Evolutionary conservation across 2,888 invertebrate species (phyloP).

Genomic region (Scaptomyza caliginosa): DNA sequence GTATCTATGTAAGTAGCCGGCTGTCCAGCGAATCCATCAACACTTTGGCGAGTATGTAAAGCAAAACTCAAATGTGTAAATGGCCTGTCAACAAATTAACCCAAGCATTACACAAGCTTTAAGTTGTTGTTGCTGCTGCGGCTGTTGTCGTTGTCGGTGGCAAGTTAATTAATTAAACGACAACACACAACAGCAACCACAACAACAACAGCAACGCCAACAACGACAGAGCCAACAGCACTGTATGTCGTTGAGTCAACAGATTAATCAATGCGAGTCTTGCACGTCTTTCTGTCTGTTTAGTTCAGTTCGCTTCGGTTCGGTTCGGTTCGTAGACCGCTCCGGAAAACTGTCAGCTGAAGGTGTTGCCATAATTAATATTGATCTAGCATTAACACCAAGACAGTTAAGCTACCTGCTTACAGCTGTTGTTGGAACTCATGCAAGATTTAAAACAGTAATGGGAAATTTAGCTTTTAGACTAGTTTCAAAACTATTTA

Average conservation of each 20-base stretch:
- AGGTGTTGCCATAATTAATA: conserved; percentile 76
- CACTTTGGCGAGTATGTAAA: conserved; percentile 42
- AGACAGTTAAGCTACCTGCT: conserved; percentile 22
- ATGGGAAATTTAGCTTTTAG: conserved; percentile 7
- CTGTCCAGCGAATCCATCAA: conserved; percentile 47
- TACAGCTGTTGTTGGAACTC: conserved; percentile 6
- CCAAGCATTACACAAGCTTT: conserved; percentile 53
- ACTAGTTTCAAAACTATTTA: too few species aligned
- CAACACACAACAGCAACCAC: conserved; percentile 28
- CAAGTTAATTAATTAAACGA: conserved; percentile 65
- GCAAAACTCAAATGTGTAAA: conserved; percentile 64
- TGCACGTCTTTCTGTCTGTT: conserved; percentile 35
- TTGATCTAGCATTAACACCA: conserved; percentile 60
- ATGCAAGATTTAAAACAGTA: conserved; percentile 11
- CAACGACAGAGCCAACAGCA: conserved; percentile 40
- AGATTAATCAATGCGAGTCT: conserved; percentile 72
- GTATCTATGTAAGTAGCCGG: conserved; percentile 23
- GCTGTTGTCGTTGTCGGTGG: conserved; percentile 40
- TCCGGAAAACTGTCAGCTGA: conserved; percentile 58
- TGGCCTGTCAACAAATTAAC: conserved; percentile 77
- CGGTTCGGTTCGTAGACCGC: conserved; percentile 12
- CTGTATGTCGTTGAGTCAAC: conserved; percentile 56
- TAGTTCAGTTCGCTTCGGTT: not conserved
- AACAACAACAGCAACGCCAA: conserved; percentile 24
- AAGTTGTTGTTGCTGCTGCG: conserved; percentile 7